Evolutionary conservation across 2,113 vertebrate genomes (phyloP), one percentile per base, ranked within the genome.

Genomic region (Heterotis niloticus): DNA sequence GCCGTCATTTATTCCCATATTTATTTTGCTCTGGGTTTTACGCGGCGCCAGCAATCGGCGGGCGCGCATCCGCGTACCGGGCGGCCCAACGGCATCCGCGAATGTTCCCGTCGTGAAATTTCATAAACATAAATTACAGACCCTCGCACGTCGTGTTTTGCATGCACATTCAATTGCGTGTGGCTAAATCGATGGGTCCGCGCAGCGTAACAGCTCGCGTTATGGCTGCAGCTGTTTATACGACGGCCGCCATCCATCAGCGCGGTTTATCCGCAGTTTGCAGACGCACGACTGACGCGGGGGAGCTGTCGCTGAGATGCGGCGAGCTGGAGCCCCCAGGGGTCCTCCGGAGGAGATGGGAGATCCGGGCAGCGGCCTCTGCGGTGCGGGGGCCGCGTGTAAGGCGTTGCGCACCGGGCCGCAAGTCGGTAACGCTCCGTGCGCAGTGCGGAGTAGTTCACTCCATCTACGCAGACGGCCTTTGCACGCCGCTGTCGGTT

Each of bases 171-270:
- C 86, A 89, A 87, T 80, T 82, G 80, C 78, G 83, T 86, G 83
- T 83, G 83, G 85, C 82, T 86, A 84, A 88, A 88, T 85, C 69
- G 79, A 85, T 86, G 80, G 79, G 70, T 70, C 78, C 66, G 80
- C 76, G 74, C 83, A 24, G 70, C 67, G 69, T 70, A 81, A 75
- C 75, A 82, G 24, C 80, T 79, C 64, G 69, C 10, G 73, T 83
- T 80, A 83, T 82, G 77, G 79, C 78, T 26, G 78, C 84, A 88
- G 87, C 84, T 86, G 84, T 76, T 87, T 86, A 76, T 78, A 82
- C 80, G 85, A 82, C 81, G 78, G 70, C 82, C 83, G 84, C 85
- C 78, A 90, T 89, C 84, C 85, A 86, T 89, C 86, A 87, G 83
- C 10, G 81, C 79, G 85, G 84, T 83, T 87, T 88, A 85, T 81